Conservation (phyloP, 2,888 invertebrate genomes). For the Clitarchus hookeri region DNA sequence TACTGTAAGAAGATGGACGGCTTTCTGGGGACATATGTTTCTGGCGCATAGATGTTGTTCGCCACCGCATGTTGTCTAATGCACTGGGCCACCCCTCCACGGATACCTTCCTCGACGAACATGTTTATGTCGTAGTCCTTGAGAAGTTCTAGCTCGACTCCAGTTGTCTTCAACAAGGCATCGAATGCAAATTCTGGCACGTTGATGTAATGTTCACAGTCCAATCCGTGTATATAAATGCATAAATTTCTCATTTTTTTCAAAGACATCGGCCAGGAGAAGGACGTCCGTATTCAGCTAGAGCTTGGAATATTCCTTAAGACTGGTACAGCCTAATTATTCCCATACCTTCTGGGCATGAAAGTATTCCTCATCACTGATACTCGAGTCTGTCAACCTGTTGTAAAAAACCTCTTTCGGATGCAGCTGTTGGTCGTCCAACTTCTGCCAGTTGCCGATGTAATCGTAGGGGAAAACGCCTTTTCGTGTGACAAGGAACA, state of each 20-base stretch:
- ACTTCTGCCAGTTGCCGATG: no score
- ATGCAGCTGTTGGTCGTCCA: no score
- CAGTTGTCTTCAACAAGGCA: no score
- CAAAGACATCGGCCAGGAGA: background rate
- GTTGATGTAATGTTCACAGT: background rate
- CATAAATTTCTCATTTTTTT: background rate
- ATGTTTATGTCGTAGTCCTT: background rate
- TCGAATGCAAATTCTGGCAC: no score
- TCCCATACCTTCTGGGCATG: background rate
- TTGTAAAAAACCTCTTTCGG: no score
- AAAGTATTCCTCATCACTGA: background rate
- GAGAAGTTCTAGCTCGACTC: no score
- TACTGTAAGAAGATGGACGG: background rate
- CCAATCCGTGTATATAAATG: background rate
- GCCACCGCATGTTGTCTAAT: background rate
- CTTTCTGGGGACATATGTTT: background rate
- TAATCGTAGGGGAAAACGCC: no score
- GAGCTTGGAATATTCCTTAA: background rate
- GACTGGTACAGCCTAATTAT: background rate
- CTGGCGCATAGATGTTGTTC: background rate
- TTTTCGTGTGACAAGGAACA: no score
- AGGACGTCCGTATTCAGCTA: background rate
- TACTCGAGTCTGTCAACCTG: background rate
- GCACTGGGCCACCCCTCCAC: background rate
- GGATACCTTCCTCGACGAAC: background rate